Conservation (phyloP, 1,140 invertebrate species). For the Halictus rubicundus region DNA sequence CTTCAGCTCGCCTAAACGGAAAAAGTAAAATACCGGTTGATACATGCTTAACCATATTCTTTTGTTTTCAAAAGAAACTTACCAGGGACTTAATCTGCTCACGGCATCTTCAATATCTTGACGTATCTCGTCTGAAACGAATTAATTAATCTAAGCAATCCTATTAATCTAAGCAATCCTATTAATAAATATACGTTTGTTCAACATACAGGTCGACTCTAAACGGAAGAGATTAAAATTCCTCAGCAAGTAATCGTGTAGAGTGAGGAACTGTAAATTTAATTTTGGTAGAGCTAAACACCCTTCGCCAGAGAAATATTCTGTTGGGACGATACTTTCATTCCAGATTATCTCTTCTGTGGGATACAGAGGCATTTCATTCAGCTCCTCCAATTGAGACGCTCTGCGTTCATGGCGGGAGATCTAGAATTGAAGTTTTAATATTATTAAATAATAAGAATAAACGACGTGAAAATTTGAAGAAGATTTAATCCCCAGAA, state of each 20-base stretch:
- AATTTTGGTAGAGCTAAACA: slow-evolving; percentile 98
- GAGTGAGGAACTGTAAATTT: slow-evolving; percentile 98
- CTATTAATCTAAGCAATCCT: not conserved
- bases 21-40: not conserved
- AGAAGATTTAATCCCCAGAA: too few relatives aligned
- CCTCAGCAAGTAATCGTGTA: slow-evolving; percentile 98
- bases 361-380: slow-evolving; percentile 99
- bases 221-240: slow-evolving; percentile 99
- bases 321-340: slow-evolving; percentile 98
- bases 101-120: slow-evolving; percentile 99
- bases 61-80: slow-evolving; percentile 56
- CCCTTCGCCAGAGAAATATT: slow-evolving; percentile 97
- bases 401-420: slow-evolving; percentile 93
- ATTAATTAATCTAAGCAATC: too few relatives aligned
- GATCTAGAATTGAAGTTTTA: slow-evolving; percentile 80
- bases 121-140: slow-evolving; percentile 93
- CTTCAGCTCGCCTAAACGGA: slow-evolving; percentile 88
- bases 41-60: not conserved
- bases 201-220: slow-evolving; percentile 94
- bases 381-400: slow-evolving; percentile 96
- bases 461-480: too few relatives aligned
- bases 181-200: slow-evolving; percentile 72
- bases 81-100: slow-evolving; percentile 96
- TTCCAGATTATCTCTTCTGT: slow-evolving; percentile 99
- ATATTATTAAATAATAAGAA: too few relatives aligned